Evolutionary conservation across 2,797 vertebrate genomes (phyloP).

Genomic region (Lepus oiostolus): DNA sequence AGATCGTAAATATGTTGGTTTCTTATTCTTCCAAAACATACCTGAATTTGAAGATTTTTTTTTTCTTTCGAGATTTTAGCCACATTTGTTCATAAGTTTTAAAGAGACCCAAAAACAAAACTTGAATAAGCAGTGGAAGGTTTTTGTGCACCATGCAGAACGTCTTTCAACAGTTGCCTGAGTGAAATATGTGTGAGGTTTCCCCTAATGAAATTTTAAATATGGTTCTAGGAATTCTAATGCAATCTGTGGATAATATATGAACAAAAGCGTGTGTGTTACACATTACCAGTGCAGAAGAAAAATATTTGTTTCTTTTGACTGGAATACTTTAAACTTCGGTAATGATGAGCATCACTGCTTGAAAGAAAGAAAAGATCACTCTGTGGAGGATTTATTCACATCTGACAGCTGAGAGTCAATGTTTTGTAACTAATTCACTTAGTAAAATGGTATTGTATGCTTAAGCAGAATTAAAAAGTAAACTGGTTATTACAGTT

Average conservation of each 20-base stretch:
- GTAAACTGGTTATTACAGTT: constrained; percentile 52
- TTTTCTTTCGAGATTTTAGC: constrained; percentile 53
- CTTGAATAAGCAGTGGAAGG: constrained; percentile 67
- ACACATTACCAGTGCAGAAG: constrained; percentile 63
- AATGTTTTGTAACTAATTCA: constrained; percentile 69
- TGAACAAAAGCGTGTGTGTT: constrained; percentile 72
- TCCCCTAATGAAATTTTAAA: constrained; percentile 76
- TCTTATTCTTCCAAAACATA: constrained; percentile 57
- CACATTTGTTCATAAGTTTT: constrained; percentile 70
- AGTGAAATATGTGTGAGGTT: constrained; percentile 66
- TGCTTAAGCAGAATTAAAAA: constrained; percentile 59
- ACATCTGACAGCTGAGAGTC: constrained; percentile 56
- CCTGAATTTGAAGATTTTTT: constrained; percentile 72
- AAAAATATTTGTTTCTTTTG: constrained; percentile 74
- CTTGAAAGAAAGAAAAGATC: constrained; percentile 65
- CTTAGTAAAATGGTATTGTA: constrained; percentile 57
- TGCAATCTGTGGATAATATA: constrained; percentile 66
- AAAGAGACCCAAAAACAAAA: constrained; percentile 67
- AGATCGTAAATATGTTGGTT: constrained; percentile 29
- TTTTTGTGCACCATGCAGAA: constrained; percentile 39
- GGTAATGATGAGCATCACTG: constrained; percentile 38
- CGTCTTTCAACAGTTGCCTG: constrained; percentile 53
- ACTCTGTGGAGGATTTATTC: constrained; percentile 11
- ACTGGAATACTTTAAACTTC: constrained; percentile 56
- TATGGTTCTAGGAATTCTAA: constrained; percentile 68